These are phyloP conservation scores for Bombus confusus DNA, from an alignment of 1,140 invertebrate species.

Conservation along the genomic window DNA sequence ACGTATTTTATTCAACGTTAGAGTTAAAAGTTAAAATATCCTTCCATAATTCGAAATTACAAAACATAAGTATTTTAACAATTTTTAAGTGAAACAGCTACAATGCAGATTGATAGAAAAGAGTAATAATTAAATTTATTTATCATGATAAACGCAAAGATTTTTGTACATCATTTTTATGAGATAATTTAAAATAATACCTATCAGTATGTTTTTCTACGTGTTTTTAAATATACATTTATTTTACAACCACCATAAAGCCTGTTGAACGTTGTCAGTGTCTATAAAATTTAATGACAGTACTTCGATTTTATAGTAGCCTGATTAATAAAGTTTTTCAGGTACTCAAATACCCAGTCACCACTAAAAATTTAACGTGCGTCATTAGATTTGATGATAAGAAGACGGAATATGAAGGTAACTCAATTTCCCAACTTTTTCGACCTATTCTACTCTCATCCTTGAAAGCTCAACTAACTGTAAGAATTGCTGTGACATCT, in stretches of 20 bases:
- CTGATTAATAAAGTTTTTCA: not conserved
- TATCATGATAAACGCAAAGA: not conserved
- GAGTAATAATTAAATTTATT: not conserved
- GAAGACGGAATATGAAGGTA: not conserved
- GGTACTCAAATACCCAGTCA: not conserved
- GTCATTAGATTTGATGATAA: conserved; percentile 6
- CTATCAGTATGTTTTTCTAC: not conserved
- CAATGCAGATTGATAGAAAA: not conserved
- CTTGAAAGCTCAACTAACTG: not conserved
- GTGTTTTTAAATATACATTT: not conserved
- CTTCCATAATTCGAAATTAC: no score
- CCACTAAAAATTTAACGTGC: not conserved
- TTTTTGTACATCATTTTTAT: not conserved
- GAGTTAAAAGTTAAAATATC: no score
- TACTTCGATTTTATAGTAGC: not conserved
- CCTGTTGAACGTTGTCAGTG: not conserved
- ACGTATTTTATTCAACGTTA: no score
- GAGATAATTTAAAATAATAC: no score
- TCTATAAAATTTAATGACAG: not conserved
- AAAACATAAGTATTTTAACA: no score
- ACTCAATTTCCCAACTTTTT: not conserved
- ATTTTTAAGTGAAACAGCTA: not conserved
- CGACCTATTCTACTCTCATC: not conserved
- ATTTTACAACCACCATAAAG: not conserved
- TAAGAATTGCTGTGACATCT: conserved; percentile 7